A percentile compares a stretch with the other conserved stretches of the same genome.
Evolutionary conservation across 2,888 invertebrate genomes (phyloP).

Genomic region (Oasisia sp.): DNA sequence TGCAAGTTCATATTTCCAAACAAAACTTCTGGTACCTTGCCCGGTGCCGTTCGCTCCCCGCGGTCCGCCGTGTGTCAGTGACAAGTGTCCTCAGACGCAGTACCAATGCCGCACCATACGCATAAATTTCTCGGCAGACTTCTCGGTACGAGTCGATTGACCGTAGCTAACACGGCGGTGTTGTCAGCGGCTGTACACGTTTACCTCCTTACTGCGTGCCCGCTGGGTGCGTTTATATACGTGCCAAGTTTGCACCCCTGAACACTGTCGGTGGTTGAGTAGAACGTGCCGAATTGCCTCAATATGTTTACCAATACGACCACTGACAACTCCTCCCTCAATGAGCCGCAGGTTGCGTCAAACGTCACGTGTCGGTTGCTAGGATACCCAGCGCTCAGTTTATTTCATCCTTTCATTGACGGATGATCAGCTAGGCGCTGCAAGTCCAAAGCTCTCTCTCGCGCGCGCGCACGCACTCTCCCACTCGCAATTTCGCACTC

Average conservation of each 20-base stretch:
- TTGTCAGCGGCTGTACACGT: background rate
- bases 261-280: background rate
- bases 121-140: background rate
- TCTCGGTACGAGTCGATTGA: background rate
- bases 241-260: background rate
- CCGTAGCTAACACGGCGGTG: background rate
- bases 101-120: background rate
- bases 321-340: background rate
- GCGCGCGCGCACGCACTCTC: too few relatives aligned
- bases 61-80: background rate
- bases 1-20: background rate
- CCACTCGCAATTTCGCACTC: too few relatives aligned
- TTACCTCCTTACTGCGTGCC: background rate
- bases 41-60: background rate
- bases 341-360: background rate
- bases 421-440: background rate
- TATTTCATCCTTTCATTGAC: background rate
- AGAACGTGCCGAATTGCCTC: background rate
- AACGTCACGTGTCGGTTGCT: slow-evolving; percentile 13
- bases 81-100: background rate
- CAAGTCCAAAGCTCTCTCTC: background rate
- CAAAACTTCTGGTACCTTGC: background rate
- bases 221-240: background rate
- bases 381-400: background rate
- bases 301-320: background rate